These are phyloP conservation scores for Willowsia nigromaculata DNA, from an alignment of 2,888 invertebrate species.

Conservation along the genomic window DNA sequence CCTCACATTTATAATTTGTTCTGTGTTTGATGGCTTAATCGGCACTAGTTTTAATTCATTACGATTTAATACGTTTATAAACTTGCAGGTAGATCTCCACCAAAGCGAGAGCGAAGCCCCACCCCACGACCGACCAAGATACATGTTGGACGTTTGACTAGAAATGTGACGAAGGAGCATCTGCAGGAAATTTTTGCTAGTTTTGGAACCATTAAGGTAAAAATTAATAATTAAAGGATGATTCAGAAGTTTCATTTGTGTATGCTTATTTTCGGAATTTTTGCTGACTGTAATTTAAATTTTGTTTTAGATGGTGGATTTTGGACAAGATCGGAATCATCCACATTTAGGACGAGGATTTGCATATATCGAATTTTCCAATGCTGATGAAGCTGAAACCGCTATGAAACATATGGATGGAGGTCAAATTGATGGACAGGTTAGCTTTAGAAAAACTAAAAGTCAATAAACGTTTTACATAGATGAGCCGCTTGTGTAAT, in stretches of 20 bases:
- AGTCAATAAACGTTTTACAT: too few species aligned
- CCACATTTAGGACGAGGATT: conserved; percentile 93
- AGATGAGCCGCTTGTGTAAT: too few species aligned
- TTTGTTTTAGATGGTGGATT: conserved; percentile 91
- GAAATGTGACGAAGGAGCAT: conserved; percentile 91
- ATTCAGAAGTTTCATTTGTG: background rate
- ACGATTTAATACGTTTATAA: background rate
- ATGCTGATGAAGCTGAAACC: conserved; percentile 97
- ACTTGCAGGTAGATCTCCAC: conserved; percentile 49
- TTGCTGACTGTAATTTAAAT: background rate
- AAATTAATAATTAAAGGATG: too few species aligned
- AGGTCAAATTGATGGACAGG: conserved; percentile 82
- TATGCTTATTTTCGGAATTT: background rate
- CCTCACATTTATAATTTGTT: too few species aligned
- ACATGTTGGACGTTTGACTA: conserved; percentile 94
- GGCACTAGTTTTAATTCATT: too few species aligned
- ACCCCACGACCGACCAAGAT: conserved; percentile 95
- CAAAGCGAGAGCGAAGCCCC: conserved; percentile 89
- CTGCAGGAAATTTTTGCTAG: conserved; percentile 81
- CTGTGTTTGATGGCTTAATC: too few species aligned
- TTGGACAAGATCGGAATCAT: conserved; percentile 93
- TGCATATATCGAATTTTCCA: conserved; percentile 97
- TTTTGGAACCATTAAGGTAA: conserved; percentile 78
- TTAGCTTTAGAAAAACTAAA: too few species aligned
- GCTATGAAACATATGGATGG: conserved; percentile 99